These are phyloP conservation scores for Molossus molossus DNA, from an alignment of 2,797 vertebrate species.

Conservation along the genomic window DNA sequence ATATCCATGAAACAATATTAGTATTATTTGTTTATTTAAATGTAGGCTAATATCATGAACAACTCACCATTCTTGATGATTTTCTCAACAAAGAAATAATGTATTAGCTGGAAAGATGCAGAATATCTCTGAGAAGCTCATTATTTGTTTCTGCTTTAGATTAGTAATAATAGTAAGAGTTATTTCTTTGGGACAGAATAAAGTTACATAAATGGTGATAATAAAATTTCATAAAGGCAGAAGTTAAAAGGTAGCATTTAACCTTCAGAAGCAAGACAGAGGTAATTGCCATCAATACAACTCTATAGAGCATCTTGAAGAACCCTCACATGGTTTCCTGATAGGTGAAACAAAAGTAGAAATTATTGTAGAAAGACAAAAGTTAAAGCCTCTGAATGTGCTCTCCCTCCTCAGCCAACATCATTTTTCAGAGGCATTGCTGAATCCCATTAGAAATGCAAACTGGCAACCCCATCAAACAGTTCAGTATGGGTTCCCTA, in stretches of 20 bases:
- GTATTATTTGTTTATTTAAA: neutral
- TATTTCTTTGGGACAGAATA: neutral
- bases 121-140: neutral
- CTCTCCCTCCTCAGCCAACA: neutral
- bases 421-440: neutral
- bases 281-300: neutral
- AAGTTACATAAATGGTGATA: neutral
- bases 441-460: neutral
- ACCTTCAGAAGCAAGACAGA: neutral
- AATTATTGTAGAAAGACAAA: neutral
- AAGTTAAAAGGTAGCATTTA: neutral
- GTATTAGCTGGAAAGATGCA: neutral
- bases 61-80: neutral
- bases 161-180: neutral
- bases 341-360: neutral
- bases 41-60: neutral
- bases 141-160: slow-evolving; percentile 4
- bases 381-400: neutral
- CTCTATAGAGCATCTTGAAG: neutral
- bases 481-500: neutral
- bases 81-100: neutral
- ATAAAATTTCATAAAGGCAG: neutral
- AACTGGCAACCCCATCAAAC: neutral
- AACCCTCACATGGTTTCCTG: neutral
- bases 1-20: neutral